A percentile compares a stretch with the other conserved stretches of the same genome.
phyloP scores from a whole-genome alignment of 2,113 vertebrate species.

The Gambusia affinis region DNA sequence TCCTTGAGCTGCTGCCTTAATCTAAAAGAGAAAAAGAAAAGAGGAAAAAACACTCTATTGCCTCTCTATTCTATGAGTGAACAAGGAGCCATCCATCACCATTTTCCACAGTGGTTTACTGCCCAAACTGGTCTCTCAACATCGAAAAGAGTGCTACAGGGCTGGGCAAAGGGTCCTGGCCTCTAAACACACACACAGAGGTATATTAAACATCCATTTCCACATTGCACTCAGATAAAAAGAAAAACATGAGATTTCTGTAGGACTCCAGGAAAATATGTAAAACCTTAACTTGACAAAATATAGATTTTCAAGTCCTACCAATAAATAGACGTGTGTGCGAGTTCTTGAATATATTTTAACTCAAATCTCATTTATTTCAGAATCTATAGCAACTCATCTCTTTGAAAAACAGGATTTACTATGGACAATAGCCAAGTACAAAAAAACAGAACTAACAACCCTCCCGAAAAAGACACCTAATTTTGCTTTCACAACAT shows the following conservation, averaged over 20 bases:
- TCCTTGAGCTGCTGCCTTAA: conserved; percentile 50
- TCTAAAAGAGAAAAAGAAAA: conserved; percentile 43
- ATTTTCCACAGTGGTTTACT: conserved; percentile 64
- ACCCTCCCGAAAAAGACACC: conserved; percentile 6
- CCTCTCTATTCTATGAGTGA: conserved; percentile 56
- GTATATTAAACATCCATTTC: conserved; percentile 42
- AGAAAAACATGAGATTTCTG: background rate
- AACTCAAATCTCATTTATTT: background rate
- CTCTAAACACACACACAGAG: conserved; percentile 30
- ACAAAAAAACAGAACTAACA: conserved; percentile 45
- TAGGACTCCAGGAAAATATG: background rate
- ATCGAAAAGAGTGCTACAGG: conserved; percentile 53
- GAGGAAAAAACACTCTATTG: conserved; percentile 24
- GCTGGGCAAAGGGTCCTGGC: conserved; percentile 31
- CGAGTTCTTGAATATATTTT: background rate
- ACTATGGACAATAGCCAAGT: conserved; percentile 43
- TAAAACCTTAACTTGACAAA: background rate
- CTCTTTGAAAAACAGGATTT: conserved; percentile 14
- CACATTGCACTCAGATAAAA: conserved; percentile 3
- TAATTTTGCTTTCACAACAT: conserved; percentile 66
- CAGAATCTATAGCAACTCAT: background rate
- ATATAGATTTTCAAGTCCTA: too few relatives aligned
- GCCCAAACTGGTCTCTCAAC: conserved; percentile 59
- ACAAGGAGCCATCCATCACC: conserved; percentile 68
- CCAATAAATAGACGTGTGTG: background rate